Evolutionary conservation across 2,797 vertebrate genomes (phyloP).

Genomic region (Calcarius lapponicus): DNA sequence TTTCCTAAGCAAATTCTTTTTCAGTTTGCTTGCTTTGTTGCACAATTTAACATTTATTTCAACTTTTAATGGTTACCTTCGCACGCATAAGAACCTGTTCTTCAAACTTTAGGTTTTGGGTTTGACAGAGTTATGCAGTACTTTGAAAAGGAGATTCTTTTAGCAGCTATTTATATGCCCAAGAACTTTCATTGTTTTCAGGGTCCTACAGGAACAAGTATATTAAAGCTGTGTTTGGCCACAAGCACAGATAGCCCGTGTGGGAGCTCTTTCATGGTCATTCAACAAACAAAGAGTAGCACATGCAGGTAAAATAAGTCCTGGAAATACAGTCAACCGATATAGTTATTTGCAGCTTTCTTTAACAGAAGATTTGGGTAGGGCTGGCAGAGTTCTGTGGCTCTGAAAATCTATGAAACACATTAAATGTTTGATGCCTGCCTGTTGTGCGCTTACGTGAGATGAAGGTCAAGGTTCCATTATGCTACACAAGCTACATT

Average conservation of each 20-base stretch:
- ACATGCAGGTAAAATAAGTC: neutral
- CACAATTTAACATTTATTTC: neutral
- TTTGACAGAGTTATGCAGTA: neutral
- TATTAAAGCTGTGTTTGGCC: neutral
- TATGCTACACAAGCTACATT: neutral
- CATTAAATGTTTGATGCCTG: neutral
- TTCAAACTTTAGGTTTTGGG: neutral
- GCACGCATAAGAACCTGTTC: neutral
- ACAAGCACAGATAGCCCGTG: neutral
- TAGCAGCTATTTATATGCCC: slow-evolving; percentile 25
- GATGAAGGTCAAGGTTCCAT: neutral
- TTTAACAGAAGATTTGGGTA: neutral
- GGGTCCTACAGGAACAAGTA: neutral
- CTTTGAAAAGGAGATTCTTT: neutral
- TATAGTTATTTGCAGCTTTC: neutral
- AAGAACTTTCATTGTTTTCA: slow-evolving; percentile 6
- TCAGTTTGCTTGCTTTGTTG: neutral
- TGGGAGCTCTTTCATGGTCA: neutral
- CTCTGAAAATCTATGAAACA: neutral
- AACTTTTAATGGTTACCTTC: neutral
- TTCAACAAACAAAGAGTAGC: neutral
- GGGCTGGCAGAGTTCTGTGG: neutral
- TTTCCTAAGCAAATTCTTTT: neutral
- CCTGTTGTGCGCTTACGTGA: neutral
- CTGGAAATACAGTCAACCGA: neutral